Base-by-base conservation (phyloP, 2,797 vertebrate species). In the Pteropus rufus region DNA sequence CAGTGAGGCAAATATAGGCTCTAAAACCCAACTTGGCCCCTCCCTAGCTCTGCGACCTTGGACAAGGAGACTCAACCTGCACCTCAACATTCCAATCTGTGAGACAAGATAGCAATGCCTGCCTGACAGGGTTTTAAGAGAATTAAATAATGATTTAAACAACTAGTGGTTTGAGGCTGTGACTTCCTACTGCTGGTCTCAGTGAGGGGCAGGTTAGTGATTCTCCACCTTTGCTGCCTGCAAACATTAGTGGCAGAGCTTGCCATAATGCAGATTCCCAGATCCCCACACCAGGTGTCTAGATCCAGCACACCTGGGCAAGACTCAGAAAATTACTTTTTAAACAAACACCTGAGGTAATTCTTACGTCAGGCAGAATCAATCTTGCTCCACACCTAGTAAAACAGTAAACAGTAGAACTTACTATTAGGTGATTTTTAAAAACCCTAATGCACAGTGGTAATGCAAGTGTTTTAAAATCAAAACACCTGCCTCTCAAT, bases 191-290 rank as follows among this genome's bases (percentile, higher is more conserved):
- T 16, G 9, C 11, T 19, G 8, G 15, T n/a, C 24, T 41, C 76
- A 41, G 0, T 5, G n/a, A 82, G 31, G 10, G 36, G 21, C 10
- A 39, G 6, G 10, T 14, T 4, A 77, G 8, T 0, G 5, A 49
- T 12, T 91, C 18, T 73, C 87, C n/a, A 41, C 36, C 19, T 92
- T 21, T 36, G 14, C 26, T 3, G 0, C 1, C 14, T 29, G 39
- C 5, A 69, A 46, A 64, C 11, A 49, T 24, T 9, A 77, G 34
- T 41, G 23, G 29, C 31, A 56, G 46, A 70, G 64, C 26, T 34
- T n/a, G 26, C 39, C 12, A 3, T 29, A 21, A 64, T 1, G 31
- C 23, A 52, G 54, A 36, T 2, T n/a, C 24, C 21, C 1, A 3
- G 34, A 29, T 26, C 21, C 14, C 39, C 69, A 2, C 31, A 8